phyloP scores from a whole-genome alignment of 2,797 vertebrate species.

The Margarornis squamiger region DNA sequence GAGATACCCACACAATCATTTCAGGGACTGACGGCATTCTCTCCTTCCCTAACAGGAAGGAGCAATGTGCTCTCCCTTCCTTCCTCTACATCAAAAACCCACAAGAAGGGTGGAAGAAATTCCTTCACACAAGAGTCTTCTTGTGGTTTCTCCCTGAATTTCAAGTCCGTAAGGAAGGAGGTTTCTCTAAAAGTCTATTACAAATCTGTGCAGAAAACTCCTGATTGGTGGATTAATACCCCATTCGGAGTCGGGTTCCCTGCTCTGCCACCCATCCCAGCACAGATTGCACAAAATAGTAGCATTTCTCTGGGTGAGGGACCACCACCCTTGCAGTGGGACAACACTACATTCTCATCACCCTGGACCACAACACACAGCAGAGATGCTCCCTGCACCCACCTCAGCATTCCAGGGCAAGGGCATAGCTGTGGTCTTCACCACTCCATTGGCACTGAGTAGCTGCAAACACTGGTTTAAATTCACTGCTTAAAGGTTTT shows the following conservation, averaged over 20 bases:
- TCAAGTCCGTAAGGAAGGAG: neutral
- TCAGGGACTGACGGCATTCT: neutral
- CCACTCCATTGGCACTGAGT: neutral
- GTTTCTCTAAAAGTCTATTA: neutral
- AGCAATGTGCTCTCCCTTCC: neutral
- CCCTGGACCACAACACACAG: too few relatives aligned
- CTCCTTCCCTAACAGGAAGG: neutral
- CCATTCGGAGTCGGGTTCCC: neutral
- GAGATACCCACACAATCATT: neutral
- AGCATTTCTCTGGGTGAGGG: neutral
- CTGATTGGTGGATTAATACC: neutral
- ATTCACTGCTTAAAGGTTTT: neutral
- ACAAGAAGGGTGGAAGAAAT: neutral
- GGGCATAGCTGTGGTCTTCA: neutral
- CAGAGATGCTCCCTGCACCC: neutral
- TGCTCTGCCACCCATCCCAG: fast-evolving
- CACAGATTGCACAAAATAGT: neutral
- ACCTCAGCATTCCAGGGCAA: neutral
- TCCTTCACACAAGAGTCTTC: neutral
- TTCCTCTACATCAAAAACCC: neutral
- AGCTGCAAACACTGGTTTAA: neutral
- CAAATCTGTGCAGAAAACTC: neutral
- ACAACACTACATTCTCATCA: fast-evolving
- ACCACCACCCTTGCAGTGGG: neutral
- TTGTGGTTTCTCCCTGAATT: neutral